Evolutionary conservation across 1,140 invertebrate genomes (phyloP), one percentile per base, ranked within the genome.

Genomic region (Hyles euphorbiae): DNA sequence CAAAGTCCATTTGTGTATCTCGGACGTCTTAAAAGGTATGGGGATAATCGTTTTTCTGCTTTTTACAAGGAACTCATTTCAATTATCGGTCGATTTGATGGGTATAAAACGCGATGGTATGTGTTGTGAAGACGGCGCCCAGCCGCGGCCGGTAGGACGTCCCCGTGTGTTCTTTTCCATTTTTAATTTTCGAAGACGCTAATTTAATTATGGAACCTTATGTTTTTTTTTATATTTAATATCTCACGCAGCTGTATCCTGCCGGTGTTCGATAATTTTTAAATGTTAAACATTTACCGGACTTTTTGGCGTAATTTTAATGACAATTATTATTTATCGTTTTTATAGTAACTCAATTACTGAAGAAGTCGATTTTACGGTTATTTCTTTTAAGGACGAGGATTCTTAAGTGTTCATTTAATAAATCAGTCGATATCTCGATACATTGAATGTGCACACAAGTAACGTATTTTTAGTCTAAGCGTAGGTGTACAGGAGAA

Each of bases 61-160:
- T 85, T 87, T 88, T 88, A 85, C 81, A 88, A 81, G 81, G 81
- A 86, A 84, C 85, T 86, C 78, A 88, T 88, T 86, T 88, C 85
- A 88, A 88, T 88, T 88, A 88, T 88, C 83, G 77, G 70, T 65
- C 72, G 75, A 83, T 86, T 87, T 83, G 79, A 78, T 78, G 81
- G 80, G 67, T 74, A 83, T 85, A 84, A 87, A 85, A 83, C 70
- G 69, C 69, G 59, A 68, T 78, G 81, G 76, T 80, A 78, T 84
- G 76, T 86, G 81, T 83, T 72, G 76, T 74, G 68, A 45, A 56
- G 72, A 70, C 72, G 81, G 81, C 81, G 83, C 83, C 81, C 85
- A 64, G 63, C 76, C 9, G 82, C 60, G 76, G 78, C 48, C 74
- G 73, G 71, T 74, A 72, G 73, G 76, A 72, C 72, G 64, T 47